Conservation (phyloP, 1,140 invertebrate species). For the Euglossa dilemma region DNA sequence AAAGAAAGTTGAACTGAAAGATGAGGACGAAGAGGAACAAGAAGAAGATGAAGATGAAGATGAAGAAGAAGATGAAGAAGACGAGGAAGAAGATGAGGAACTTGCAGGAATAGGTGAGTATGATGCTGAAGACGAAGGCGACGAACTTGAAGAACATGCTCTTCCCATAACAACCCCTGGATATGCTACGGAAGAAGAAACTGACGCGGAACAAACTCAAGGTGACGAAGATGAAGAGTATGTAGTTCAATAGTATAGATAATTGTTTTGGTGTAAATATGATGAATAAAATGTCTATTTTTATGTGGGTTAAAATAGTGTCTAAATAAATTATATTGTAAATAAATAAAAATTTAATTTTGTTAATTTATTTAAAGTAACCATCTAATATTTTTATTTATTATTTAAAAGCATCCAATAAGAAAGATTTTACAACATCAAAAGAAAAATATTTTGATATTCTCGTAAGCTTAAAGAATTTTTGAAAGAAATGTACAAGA, state of each 20-base stretch:
- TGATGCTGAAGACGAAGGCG: slow-evolving; percentile 32
- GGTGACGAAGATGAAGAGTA: slow-evolving; percentile 35
- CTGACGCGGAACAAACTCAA: slow-evolving; percentile 12
- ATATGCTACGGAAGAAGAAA: slow-evolving; percentile 40
- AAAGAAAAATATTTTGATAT: not conserved
- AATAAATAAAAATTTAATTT: not conserved
- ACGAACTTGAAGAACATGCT: not conserved
- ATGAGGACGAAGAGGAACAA: slow-evolving; percentile 24
- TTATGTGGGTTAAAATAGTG: not conserved
- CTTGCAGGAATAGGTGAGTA: not conserved
- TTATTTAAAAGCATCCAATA: not conserved
- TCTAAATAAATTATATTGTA: not conserved
- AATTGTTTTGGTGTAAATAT: slow-evolving; percentile 5
- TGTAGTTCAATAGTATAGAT: not conserved
- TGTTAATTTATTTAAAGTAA: not conserved
- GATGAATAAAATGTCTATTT: slow-evolving; percentile 22
- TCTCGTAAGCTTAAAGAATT: not conserved
- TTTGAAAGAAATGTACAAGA: not conserved
- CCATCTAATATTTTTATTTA: not conserved
- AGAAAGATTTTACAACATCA: not conserved
- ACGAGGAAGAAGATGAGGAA: slow-evolving; percentile 8
- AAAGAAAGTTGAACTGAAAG: not conserved
- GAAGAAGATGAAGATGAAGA: slow-evolving; percentile 5
- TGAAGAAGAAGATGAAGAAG: slow-evolving; percentile 17
- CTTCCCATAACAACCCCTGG: not conserved